These are phyloP conservation scores for Podabrus alpinus DNA, from an alignment of 2,888 invertebrate species.

Conservation along the genomic window DNA sequence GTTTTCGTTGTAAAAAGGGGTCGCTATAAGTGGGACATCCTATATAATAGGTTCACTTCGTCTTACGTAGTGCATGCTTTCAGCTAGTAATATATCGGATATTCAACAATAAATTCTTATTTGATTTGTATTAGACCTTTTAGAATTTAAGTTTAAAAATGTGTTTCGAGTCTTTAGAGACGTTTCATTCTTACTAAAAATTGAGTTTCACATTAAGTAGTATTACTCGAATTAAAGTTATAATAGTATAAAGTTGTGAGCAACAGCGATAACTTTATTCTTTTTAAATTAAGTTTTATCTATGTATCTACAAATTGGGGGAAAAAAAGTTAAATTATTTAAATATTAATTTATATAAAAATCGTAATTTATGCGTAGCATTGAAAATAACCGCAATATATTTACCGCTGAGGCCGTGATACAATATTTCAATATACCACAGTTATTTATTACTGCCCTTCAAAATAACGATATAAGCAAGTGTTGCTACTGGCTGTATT, in stretches of 20 bases:
- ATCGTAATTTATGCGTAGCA: background rate
- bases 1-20: background rate
- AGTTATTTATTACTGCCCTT: conserved; percentile 5
- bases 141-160: background rate
- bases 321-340: background rate
- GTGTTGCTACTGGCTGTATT: conserved; percentile 2
- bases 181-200: background rate
- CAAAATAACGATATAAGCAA: conserved; percentile 5
- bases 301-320: background rate
- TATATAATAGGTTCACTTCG: background rate
- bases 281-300: background rate
- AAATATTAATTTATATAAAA: background rate
- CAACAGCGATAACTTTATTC: background rate
- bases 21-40: background rate
- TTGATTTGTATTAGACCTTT: background rate
- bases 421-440: background rate
- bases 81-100: background rate
- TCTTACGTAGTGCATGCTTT: background rate
- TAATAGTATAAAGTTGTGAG: background rate
- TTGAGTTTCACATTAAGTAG: background rate
- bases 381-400: background rate
- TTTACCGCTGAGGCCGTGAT: background rate
- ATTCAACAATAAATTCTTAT: background rate
- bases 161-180: background rate
- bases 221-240: too few relatives aligned